Base-by-base conservation (phyloP, 2,797 vertebrate species). In the Eulemur rubriventer region DNA sequence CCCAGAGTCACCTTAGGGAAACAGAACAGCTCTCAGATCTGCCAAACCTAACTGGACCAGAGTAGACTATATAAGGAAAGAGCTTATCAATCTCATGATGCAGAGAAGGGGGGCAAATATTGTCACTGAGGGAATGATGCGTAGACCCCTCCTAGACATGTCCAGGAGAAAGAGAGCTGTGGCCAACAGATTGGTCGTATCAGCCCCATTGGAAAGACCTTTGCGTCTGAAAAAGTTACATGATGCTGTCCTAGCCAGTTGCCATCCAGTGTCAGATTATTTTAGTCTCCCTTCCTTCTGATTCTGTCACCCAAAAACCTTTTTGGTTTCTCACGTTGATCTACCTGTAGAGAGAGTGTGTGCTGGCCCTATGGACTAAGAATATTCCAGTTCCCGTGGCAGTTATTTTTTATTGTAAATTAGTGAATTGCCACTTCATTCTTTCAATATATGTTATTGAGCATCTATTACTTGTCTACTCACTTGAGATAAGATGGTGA, bases 261-360 rank as follows among this genome's bases (percentile, higher is more conserved):
- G 41, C 55, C 46, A 22, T 89, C 91, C 91, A 94, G 9, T 46
- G 63, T 4, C 82, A 52, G 13, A 61, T 79, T 78, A 61, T 90
- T 70, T 82, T 57, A 69, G 22, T 46, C 28, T 85, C 70, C 50
- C 50, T 89, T 73, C 11, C 24, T 94, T 90, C 69, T 79, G 33
- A 86, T 72, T 96, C 46, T 80, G 61, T 70, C 63, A 61, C 35
- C 59, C 52, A 52, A 22, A 82, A 89, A 38, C 4, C 11, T 65
- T 18, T 95, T 94, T 96, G 38, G 13, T 89, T 91, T 90, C 86
- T 91, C 52, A 20, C 61, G 35, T 90, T 76, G 67, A 2, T 70
- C 55, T 89, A n/a, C 26, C 78, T 84, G 6, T 63, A 73, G 26
- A 80, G n/a, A 95, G 61, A 91, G 7, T 35, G 14, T 43, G 17